These are phyloP conservation scores for Hirundichthys speculiger DNA, from an alignment of 2,113 vertebrate genomes.

Conservation along the genomic window DNA sequence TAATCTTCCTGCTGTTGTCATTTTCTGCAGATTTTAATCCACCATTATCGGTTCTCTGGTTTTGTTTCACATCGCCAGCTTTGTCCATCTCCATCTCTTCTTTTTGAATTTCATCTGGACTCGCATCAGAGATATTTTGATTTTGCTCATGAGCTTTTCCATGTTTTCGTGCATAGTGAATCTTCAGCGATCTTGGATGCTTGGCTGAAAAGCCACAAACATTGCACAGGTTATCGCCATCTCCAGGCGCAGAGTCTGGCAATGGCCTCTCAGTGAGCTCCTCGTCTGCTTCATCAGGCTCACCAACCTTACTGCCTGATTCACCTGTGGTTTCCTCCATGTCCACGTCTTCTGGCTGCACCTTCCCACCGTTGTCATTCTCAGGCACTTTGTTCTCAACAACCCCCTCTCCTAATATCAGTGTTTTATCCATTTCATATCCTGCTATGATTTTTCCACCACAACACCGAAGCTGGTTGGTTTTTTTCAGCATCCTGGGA, in stretches of 20 bases:
- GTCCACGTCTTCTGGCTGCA: slow-evolving; percentile 40
- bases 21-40: slow-evolving; percentile 5
- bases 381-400: slow-evolving; percentile 50
- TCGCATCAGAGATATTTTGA: slow-evolving; percentile 19
- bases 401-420: slow-evolving; percentile 54
- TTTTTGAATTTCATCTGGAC: slow-evolving; percentile 43
- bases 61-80: slow-evolving; percentile 18
- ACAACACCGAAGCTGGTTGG: neutral
- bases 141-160: slow-evolving; percentile 18
- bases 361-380: slow-evolving; percentile 53
- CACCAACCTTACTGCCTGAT: slow-evolving; percentile 69
- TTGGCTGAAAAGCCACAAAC: slow-evolving; percentile 73
- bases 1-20: slow-evolving; percentile 17
- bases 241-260: slow-evolving; percentile 6
- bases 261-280: slow-evolving; percentile 1
- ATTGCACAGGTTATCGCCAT: slow-evolving; percentile 55
- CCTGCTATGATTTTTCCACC: slow-evolving; percentile 8
- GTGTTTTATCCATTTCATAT: slow-evolving; percentile 60
- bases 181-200: slow-evolving; percentile 80
- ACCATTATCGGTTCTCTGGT: slow-evolving; percentile 12
- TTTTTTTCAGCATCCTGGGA: slow-evolving; percentile 35
- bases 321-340: slow-evolving; percentile 53
- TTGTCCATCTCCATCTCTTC: slow-evolving; percentile 46
- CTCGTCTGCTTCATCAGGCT: slow-evolving; percentile 49
- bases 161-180: slow-evolving; percentile 74